phyloP scores from a whole-genome alignment of 1,140 invertebrate species.

The Drosophila triauraria region DNA sequence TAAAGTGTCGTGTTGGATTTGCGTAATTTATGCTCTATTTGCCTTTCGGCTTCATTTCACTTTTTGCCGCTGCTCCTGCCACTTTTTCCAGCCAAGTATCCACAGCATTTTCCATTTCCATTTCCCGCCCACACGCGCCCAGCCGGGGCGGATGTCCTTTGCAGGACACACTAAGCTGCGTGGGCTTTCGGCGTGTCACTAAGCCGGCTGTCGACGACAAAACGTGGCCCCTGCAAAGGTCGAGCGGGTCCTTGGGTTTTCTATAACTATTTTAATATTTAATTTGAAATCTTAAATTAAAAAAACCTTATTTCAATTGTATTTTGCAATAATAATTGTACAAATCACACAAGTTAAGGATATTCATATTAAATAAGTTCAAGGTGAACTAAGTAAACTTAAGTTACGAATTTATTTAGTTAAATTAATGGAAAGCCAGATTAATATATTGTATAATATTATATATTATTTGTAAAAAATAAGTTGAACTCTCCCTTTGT shows the following conservation, averaged over 20 bases:
- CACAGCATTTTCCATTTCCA: slow-evolving; percentile 24
- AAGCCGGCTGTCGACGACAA: slow-evolving; percentile 48
- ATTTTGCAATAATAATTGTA: too few species aligned
- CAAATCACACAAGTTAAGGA: too few species aligned
- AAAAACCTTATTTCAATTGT: too few species aligned
- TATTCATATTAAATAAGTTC: too few species aligned
- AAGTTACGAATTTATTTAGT: too few species aligned
- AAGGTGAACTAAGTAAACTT: too few species aligned
- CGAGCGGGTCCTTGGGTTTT: neutral
- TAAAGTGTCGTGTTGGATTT: slow-evolving; percentile 81
- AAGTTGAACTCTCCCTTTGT: too few species aligned
- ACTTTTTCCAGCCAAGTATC: slow-evolving; percentile 54
- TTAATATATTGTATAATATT: too few species aligned
- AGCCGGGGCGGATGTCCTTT: slow-evolving; percentile 20
- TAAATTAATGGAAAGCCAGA: too few species aligned
- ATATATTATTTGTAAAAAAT: too few species aligned
- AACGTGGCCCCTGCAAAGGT: neutral
- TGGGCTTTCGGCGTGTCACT: slow-evolving; percentile 39
- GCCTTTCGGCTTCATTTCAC: slow-evolving; percentile 82
- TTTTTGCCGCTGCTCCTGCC: slow-evolving; percentile 65
- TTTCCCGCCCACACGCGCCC: neutral
- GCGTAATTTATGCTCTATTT: slow-evolving; percentile 84
- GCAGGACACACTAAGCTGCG: slow-evolving; percentile 49
- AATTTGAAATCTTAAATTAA: too few species aligned
- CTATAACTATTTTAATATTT: too few species aligned